Conservation (phyloP, 2,797 vertebrate species). For the Pangasius mekongensis region DNA sequence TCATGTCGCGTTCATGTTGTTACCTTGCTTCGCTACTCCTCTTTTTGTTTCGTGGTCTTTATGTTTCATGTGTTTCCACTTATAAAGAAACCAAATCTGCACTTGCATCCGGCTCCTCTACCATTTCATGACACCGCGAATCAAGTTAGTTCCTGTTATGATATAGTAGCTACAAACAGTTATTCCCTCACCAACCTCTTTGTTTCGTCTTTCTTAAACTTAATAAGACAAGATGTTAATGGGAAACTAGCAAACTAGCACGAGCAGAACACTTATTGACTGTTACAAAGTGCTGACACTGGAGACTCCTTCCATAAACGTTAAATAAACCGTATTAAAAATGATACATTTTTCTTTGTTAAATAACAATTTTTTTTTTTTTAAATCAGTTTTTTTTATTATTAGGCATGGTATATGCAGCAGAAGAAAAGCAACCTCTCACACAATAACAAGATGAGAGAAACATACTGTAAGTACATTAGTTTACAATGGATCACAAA, state of each 20-base stretch:
- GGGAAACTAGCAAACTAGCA: not conserved
- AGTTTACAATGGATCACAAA: slow-evolving; percentile 6
- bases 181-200: not conserved
- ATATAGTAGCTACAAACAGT: not conserved
- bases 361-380: not conserved
- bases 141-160: not conserved
- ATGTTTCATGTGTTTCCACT: not conserved
- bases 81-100: not conserved
- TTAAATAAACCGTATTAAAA: not conserved
- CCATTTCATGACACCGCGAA: not conserved
- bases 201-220: not conserved
- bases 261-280: not conserved
- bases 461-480: slow-evolving; percentile 37
- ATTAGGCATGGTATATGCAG: not conserved
- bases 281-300: not conserved
- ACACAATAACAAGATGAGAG: not conserved
- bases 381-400: not conserved
- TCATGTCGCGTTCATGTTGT: no score
- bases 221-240: not conserved
- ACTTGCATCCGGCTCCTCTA: not conserved
- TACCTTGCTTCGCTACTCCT: not conserved
- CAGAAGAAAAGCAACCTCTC: not conserved
- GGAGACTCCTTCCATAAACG: not conserved
- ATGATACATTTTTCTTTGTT: not conserved
- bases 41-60: not conserved